Percentiles rank a stretch among this genome's conserved stretches.
Evolutionary conservation across 2,113 vertebrate species (phyloP).

Genomic region (Castor canadensis): DNA sequence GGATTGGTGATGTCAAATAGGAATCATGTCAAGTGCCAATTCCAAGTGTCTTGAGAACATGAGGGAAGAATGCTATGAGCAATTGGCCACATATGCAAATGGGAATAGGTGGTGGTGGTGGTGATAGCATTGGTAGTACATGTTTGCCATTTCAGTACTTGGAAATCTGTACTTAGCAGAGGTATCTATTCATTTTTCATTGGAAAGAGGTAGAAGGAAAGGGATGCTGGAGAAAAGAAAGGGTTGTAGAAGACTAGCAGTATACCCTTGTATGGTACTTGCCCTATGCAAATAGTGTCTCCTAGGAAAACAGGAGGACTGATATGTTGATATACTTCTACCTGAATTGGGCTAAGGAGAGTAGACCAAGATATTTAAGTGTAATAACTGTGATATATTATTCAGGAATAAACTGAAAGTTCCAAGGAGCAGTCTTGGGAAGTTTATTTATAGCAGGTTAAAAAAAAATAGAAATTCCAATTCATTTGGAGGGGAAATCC

Average conservation of each 20-base stretch:
- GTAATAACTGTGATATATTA: not conserved
- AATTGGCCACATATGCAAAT: not conserved
- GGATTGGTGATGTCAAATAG: not conserved
- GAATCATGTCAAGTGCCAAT: not conserved
- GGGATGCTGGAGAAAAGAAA: not conserved
- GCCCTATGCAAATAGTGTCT: not conserved
- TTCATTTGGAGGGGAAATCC: not conserved
- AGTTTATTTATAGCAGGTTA: constrained; percentile 44
- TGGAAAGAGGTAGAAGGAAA: not conserved
- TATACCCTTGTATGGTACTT: not conserved
- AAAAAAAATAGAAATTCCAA: not conserved
- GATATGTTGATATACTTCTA: not conserved
- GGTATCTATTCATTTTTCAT: not conserved
- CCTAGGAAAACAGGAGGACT: not conserved
- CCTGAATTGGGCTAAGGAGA: not conserved
- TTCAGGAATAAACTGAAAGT: constrained; percentile 18
- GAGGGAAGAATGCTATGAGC: not conserved
- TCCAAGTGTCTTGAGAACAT: not conserved
- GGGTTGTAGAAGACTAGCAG: not conserved
- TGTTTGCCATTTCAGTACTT: not conserved
- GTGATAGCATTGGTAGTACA: not conserved
- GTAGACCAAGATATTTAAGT: not conserved
- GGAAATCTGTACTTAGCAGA: not conserved
- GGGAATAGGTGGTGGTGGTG: not conserved
- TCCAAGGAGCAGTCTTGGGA: not conserved